Percentiles rank a stretch among this genome's conserved stretches.
phyloP scores from a whole-genome alignment of 2,113 vertebrate genomes.

The Syrmaticus mikado region DNA sequence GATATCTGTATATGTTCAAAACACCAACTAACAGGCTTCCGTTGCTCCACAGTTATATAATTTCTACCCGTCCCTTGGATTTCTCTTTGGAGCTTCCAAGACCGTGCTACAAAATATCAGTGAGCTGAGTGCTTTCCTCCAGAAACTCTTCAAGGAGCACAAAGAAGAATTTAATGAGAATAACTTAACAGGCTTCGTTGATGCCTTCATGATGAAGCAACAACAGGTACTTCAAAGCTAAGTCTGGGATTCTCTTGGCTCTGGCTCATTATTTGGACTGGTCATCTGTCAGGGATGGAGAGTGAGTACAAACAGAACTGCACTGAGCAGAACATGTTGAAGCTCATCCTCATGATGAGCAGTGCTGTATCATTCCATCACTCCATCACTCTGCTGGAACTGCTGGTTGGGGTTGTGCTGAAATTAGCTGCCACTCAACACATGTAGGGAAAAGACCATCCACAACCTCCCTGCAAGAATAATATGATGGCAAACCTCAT shows the following conservation, averaged over 20 bases:
- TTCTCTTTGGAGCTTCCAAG: conserved; percentile 62
- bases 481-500: neutral
- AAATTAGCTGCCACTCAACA: neutral
- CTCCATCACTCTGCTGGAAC: neutral
- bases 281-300: neutral
- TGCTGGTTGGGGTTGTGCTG: neutral
- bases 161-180: conserved; percentile 59
- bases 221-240: conserved; percentile 58
- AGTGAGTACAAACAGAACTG: neutral
- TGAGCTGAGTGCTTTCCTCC: conserved; percentile 11
- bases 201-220: conserved; percentile 74
- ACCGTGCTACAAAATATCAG: conserved; percentile 31
- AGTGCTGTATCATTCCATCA: fast-evolving
- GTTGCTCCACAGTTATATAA: conserved; percentile 69
- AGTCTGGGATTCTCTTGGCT: neutral
- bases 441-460: neutral
- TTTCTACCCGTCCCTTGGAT: conserved; percentile 68
- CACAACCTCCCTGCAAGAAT: neutral
- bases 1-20: neutral
- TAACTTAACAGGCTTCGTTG: conserved; percentile 74
- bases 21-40: neutral
- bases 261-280: neutral
- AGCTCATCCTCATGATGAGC: neutral
- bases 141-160: conserved; percentile 56
- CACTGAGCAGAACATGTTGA: neutral